Conservation (phyloP, 1,140 invertebrate species). For the Mycetomoellerius zeteki region DNA sequence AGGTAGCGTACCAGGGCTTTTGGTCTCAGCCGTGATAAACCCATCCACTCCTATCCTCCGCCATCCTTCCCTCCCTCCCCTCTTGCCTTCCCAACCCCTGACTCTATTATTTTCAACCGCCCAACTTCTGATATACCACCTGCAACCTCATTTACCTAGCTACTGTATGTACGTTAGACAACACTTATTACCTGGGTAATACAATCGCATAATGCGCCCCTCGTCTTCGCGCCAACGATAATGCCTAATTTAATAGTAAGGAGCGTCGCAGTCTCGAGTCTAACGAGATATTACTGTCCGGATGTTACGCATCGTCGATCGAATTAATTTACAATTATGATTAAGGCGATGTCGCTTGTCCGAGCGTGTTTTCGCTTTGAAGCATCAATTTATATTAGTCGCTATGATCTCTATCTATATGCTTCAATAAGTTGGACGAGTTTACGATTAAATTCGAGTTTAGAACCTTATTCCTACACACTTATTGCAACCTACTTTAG, state of each 20-base stretch:
- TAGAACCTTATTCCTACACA: neutral
- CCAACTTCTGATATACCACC: conserved; percentile 70
- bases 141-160: conserved; percentile 69
- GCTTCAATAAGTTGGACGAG: neutral
- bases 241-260: conserved; percentile 72
- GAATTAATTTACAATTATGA: conserved; percentile 61
- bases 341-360: conserved; percentile 28
- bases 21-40: conserved; percentile 71
- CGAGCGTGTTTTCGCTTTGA: neutral
- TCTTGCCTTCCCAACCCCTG: neutral
- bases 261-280: conserved; percentile 63
- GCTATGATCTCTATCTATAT: too few relatives aligned
- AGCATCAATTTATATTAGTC: neutral
- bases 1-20: conserved; percentile 55
- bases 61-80: neutral
- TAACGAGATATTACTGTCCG: conserved; percentile 70
- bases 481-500: neutral
- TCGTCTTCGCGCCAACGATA: conserved; percentile 68
- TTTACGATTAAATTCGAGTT: neutral
- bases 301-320: conserved; percentile 58
- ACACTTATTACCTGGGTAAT: conserved; percentile 77
- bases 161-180: conserved; percentile 68
- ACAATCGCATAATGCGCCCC: conserved; percentile 73
- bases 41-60: conserved; percentile 62
- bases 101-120: conserved; percentile 64